These are phyloP conservation scores for Nyctalus aviator DNA, from an alignment of 2,797 vertebrate species.

Conservation along the genomic window DNA sequence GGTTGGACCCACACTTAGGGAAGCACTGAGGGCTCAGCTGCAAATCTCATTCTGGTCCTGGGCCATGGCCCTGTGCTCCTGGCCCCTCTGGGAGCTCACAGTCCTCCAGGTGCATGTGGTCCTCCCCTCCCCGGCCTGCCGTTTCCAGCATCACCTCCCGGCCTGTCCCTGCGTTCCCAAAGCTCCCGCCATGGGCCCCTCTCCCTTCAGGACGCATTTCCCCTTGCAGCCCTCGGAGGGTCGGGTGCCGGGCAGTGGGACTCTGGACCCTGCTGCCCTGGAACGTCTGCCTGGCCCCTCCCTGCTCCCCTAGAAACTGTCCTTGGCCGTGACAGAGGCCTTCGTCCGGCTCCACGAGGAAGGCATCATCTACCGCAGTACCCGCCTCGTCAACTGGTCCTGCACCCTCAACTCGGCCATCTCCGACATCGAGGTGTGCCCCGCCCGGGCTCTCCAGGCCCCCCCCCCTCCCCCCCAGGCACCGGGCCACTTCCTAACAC, in stretches of 20 bases:
- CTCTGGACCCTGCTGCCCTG: neutral
- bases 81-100: neutral
- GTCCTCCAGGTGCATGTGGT: neutral
- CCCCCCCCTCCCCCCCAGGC: neutral
- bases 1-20: neutral
- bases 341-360: constrained; percentile 94
- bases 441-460: too few species aligned
- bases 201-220: neutral
- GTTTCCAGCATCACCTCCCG: neutral
- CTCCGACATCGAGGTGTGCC: constrained; percentile 93
- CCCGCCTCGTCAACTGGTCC: constrained; percentile 97
- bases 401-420: constrained; percentile 96
- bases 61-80: neutral
- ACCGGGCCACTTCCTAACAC: neutral
- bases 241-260: neutral
- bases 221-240: neutral
- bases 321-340: constrained; percentile 93
- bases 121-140: neutral
- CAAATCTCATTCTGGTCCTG: neutral
- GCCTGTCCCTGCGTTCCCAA: neutral
- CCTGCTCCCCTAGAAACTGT: constrained; percentile 91
- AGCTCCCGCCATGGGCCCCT: neutral
- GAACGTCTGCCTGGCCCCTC: too few species aligned
- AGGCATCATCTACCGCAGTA: constrained; percentile 95
- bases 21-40: neutral